Evolutionary conservation across 2,797 vertebrate species (phyloP), one percentile per base, ranked within the genome.

Genomic region (Gymnoscopelus microlampas): DNA sequence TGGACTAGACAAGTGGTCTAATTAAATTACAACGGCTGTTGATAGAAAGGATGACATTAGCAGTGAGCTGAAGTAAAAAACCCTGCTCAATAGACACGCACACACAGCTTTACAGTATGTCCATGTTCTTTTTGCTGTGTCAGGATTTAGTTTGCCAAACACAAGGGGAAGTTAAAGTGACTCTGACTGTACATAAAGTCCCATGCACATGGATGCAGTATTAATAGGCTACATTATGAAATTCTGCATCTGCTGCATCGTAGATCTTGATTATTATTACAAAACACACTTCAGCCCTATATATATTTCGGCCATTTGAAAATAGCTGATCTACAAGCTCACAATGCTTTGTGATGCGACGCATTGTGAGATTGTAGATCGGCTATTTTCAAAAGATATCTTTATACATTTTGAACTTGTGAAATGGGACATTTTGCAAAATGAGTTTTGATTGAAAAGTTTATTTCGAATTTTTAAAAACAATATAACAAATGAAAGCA

Each of bases 1-100:
- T 73, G 71, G 54, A 78, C 79, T 53, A 65, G 54, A 78, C 79
- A 50, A 65, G 67, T 77, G 79, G 81, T 90, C 87, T 85, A 84
- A 86, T 85, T 91, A 24, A n/a, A 73, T 78, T 74, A 48, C 63
- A 9, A 10, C 63, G 66, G 70, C 72, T 60, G 23, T 19, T 60
- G 68, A 76, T 60, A 76, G 65, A 70, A 74, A 66, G 23, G 65
- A 50, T 64, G 19, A 11, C 66, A 73, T 73, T 48, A 82, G 67
- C 51, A 65, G 53, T 51, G 44, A 49, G 70, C 59, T 67, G 3
- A n/a, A 11, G 12, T 39, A 7, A 48, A 11, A 13, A 51, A 60
- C 59, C 66, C 49, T 3, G n/a, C 65, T 51, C 68, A 56, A 63
- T 12, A 58, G 60, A 61, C 57, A 50, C 60, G 59, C 32, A 63